Base-by-base conservation (phyloP, 2,888 invertebrate genomes). In the Macrophya alboannulata region DNA sequence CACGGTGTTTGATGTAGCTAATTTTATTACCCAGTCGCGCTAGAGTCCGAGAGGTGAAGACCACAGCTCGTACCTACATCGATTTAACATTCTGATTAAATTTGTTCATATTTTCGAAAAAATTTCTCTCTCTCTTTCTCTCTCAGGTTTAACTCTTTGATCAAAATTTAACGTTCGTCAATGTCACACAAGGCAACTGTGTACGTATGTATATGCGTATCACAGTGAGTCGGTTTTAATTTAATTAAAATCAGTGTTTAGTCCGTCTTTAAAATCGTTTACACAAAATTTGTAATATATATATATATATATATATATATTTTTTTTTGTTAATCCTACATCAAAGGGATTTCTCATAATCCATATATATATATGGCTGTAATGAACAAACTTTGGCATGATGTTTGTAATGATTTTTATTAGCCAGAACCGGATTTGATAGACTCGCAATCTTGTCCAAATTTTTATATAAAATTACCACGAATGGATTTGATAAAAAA, bases 1-100 rank as follows among this genome's bases (percentile, higher is more conserved):
- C 62, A 12, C 12, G 12, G 40, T 71, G 40, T 71, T 71, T 71
- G 71, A 71, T 40, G 71, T 71, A 8, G 25, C 71, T 71, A 71
- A 71, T 71, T 71, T 71, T 40, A 71, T 71, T 71, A 71, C 71
- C n/a, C n/a, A 71, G 40, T 71, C 37, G 1, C 17, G 15, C 71
- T 37, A 71, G 25, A 71, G 40, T 71, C 40, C 15, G 40, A 71
- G 71, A n/a, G n/a, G 12, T 71, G 37, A 31, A 71, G 40, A 71
- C 71, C 71, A 37, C 37, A 15, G 71, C 71, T 12, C 17, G 71
- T 71, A 25, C 37, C 31, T 31, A 31, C 31, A 17, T 71, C 8
- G 71, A 40, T 71, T 71, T 40, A 40, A 71, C 8, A 37, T 40
- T 40, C 40, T 71, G 40, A 71, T 71, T 40, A 37, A 71, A 71